Evolutionary conservation across 92 coral and sea anemone species (phyloP), one percentile per base, ranked within the genome.

Genomic region (Umimayanthus kanabou): DNA sequence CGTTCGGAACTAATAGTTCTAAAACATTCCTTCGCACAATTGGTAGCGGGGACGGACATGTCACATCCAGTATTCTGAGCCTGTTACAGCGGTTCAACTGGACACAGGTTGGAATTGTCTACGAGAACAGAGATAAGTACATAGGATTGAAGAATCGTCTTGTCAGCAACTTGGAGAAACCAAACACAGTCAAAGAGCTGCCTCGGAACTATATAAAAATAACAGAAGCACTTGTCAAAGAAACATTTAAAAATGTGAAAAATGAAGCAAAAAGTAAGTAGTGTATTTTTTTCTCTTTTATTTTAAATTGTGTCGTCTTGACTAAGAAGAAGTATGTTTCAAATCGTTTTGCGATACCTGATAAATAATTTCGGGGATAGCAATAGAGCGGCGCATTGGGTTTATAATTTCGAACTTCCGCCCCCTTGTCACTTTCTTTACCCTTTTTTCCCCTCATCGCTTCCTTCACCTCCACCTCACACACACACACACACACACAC

Each of bases 51-150:
- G 87, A 90, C 45, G 79, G 18, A 40, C 87, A 40, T 25, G 49
- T 80, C 29, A 58, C 86, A 50, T 66, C 88, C 9, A 42, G 65
- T 37, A 75, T 90, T 6, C 45, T 86, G 40, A 90, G 79, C 28
- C 55, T 90, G 18, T 76, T 90, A 50, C 57, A 50, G 11, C 78
- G 42, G 70, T 90, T 80, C 39, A 64, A 86, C 69, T 90, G 92
- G 92, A 86, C 73, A 20, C 50, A 87, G 6, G 85, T 86, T 45
- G 87, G 82, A 73, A 49, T 90, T 43, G 25, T 90, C 30, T 87
- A 81, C 84, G 84, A 90, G 84, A 49, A 76, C 23, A n/a, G 30
- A 1, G 43, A 80, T 29, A 39, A 49, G 69, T 81, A 72, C 57
- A 79, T 33, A 26, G 33, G 14, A 13, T 26, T 86, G 42, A 81